Conservation (phyloP, 2,113 vertebrate genomes). For the Myotis brandtii region DNA sequence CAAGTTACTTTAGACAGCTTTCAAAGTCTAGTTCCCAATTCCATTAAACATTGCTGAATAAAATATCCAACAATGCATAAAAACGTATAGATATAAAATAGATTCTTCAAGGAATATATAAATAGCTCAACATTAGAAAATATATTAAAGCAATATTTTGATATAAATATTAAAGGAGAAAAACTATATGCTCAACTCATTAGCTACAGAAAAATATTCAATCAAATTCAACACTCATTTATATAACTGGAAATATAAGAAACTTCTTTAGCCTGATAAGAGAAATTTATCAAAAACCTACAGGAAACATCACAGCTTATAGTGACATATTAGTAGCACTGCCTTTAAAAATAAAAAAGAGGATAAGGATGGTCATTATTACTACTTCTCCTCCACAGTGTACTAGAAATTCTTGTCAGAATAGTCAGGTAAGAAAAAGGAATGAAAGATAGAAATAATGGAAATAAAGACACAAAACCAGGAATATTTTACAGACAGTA, state of each 20-base stretch:
- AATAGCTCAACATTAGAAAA: background rate
- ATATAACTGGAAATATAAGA: background rate
- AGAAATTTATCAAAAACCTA: background rate
- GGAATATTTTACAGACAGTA: slow-evolving; percentile 5
- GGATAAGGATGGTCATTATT: background rate
- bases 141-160: background rate
- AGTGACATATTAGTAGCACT: background rate
- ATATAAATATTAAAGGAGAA: background rate
- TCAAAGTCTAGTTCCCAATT: slow-evolving; percentile 6
- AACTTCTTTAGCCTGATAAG: background rate
- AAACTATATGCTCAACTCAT: background rate
- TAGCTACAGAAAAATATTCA: slow-evolving; percentile 4
- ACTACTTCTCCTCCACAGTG: background rate
- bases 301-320: too few relatives aligned
- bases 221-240: background rate
- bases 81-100: background rate
- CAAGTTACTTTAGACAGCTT: background rate
- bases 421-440: background rate
- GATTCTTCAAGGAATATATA: background rate
- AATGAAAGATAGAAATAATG: background rate
- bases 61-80: slow-evolving; percentile 10
- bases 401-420: background rate
- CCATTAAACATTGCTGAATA: background rate
- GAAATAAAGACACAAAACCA: slow-evolving; percentile 5
- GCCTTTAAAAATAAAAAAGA: background rate